Evolutionary conservation across 2,113 vertebrate genomes (phyloP), one percentile per base, ranked within the genome.

Genomic region (Amblyopsis rosae): DNA sequence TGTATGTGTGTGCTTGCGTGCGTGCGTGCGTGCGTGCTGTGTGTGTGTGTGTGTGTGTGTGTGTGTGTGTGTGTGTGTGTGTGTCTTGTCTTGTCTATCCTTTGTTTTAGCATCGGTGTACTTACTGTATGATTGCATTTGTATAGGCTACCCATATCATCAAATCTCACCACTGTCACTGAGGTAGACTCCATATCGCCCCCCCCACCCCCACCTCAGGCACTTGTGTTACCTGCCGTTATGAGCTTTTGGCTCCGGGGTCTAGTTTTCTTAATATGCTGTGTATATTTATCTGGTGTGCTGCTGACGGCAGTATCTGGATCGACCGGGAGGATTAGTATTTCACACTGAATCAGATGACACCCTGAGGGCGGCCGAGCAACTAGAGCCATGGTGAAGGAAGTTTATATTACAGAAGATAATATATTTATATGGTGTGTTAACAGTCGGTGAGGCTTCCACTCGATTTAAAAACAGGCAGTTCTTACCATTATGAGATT

Each of bases 321-420:
- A 87, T 86, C 83, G 62, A 88, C 86, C 73, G 15, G 72, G 56
- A 55, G 61, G 88, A 87, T 88, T 88, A 70, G 76, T 81, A 75
- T 87, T 87, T 86, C 85, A 82, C 72, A 48, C 74, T 5, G 55
- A 76, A 79, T 88, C 66, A 53, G 59, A 72, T 81, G 72, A 79
- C 76, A 67, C 63, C 60, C 65, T n/a, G 59, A 56, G 58, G 70
- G 62, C 70, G 83, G 72, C 62, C 57, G 70, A 76, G 73, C 17
- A 60, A 70, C 67, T 63, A 33, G 58, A 10, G 7, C 65, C 46
- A 41, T 76, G 65, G 67, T 1, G 13, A 41, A 48, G 58, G 19
- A 7, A 35, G 59, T 69, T 59, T 63, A 65, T 56, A 58, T 70
- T 35, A 12, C 64, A 12, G 70, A 73, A 15, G 3, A 51, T 58